Base-by-base conservation (phyloP, 1,140 invertebrate genomes). In the Pseudomyrmex concolor region DNA sequence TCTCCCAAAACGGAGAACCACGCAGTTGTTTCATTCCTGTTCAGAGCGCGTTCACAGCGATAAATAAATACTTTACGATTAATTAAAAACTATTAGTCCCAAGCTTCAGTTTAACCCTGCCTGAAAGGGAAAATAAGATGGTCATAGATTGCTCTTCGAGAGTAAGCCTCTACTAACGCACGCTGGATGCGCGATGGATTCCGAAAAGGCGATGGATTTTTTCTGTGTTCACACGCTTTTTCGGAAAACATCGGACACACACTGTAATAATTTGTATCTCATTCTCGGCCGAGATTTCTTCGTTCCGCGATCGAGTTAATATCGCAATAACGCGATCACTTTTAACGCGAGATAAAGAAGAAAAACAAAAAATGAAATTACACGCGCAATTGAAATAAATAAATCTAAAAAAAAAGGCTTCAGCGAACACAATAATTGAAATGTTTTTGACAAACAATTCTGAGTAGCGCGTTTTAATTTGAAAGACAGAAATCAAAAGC, bases 41-140 rank as follows among this genome's bases (percentile, higher is more conserved):
- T 80, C 54, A n/a, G 43, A 22, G 64, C 19, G 50, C 43, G 43
- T 25, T 60, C 66, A 71, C 7, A 43, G 63, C 84, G 74, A 89
- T 60, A 34, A 87, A 87, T 85, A 90, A 90, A 89, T 89, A 89
- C 81, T 87, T 91, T 86, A 90, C 86, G 89, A 92, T 90, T 91
- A 90, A 89, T 90, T 89, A 86, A 90, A 90, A 89, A 77, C 88
- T 90, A 92, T 91, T 91, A 92, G 91, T 92, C 91, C 92, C 91
- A 91, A 82, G 74, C 78, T 71, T 87, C 81, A 68, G 43, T 88
- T 92, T 90, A 86, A 92, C 91, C 92, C 92, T 92, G 92, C 90
- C 86, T 92, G 74, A 92, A 92, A 92, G 91, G 90, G 90, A 90
- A 85, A 76, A 86, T 57, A 88, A 90, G 91, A 83, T 92, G 91